phyloP scores from a whole-genome alignment of 2,888 invertebrate species.

The Gonocerus acuteangulatus region DNA sequence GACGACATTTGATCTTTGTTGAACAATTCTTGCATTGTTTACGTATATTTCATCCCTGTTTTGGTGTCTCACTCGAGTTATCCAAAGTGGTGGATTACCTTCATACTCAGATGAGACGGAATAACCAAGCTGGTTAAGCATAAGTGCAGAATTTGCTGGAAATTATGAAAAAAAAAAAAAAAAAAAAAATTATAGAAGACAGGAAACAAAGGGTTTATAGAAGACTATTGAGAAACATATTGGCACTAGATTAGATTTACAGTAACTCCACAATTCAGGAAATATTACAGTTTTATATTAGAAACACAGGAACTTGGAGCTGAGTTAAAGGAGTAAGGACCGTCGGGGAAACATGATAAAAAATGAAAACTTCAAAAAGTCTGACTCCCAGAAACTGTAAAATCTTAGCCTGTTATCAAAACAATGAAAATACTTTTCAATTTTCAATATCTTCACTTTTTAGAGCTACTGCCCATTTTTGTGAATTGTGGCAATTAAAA shows the following conservation, averaged over 20 bases:
- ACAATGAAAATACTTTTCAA: no score
- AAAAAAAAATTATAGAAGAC: constrained; percentile 12
- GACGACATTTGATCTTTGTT: constrained; percentile 58
- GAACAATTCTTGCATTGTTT: constrained; percentile 74
- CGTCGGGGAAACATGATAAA: no score
- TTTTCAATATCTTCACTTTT: no score
- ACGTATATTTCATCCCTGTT: constrained; percentile 68
- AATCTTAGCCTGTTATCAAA: no score
- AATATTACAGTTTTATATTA: no score
- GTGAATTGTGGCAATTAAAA: no score
- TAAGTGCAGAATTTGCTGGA: constrained; percentile 68
- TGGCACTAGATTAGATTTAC: not conserved
- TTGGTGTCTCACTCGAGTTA: constrained; percentile 58
- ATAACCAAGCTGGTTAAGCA: constrained; percentile 58
- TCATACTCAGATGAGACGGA: constrained; percentile 69
- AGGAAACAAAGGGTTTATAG: not conserved
- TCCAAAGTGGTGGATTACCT: constrained; percentile 79
- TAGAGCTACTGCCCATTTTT: no score
- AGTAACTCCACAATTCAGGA: no score
- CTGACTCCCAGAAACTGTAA: no score
- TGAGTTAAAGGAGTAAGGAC: no score
- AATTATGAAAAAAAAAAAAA: constrained; percentile 39
- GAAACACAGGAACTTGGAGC: no score
- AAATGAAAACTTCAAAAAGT: no score
- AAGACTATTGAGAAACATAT: not conserved